Evolutionary conservation across 2,888 invertebrate genomes (phyloP).

Genomic region (Ectropis crepuscularia): DNA sequence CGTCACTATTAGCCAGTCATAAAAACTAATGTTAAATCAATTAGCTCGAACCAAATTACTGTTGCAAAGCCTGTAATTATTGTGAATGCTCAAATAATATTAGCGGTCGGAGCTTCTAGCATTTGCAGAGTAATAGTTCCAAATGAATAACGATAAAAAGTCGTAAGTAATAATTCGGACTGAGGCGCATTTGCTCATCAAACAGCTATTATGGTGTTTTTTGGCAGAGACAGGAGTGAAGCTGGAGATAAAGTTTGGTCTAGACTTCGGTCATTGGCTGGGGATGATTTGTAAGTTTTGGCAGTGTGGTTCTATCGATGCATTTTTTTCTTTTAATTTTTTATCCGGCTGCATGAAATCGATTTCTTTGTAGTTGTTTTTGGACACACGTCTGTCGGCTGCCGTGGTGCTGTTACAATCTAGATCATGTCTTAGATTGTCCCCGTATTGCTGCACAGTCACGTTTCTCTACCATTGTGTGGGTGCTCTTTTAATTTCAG

Average conservation of each 20-base stretch:
- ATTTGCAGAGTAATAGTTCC: constrained; percentile 66
- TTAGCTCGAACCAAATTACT: constrained; percentile 61
- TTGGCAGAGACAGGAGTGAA: constrained; percentile 56
- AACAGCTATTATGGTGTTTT: constrained; percentile 66
- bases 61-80: constrained; percentile 63
- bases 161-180: constrained; percentile 50
- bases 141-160: constrained; percentile 67
- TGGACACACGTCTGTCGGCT: constrained; percentile 69
- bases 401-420: constrained; percentile 76
- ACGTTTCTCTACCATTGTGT: constrained; percentile 72
- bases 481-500: constrained; percentile 69
- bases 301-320: constrained; percentile 61
- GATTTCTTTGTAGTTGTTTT: constrained; percentile 78
- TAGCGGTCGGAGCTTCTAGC: constrained; percentile 54
- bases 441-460: constrained; percentile 74
- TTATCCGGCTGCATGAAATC: constrained; percentile 69
- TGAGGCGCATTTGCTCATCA: constrained; percentile 66
- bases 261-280: constrained; percentile 78
- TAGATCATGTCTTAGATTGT: constrained; percentile 81
- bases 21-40: constrained; percentile 66
- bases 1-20: constrained; percentile 47
- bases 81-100: constrained; percentile 54
- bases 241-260: constrained; percentile 59
- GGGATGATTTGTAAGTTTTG: constrained; percentile 81
- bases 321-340: constrained; percentile 66